Evolutionary conservation across 2,888 invertebrate species (phyloP).

Genomic region (Celastrina argiolus): DNA sequence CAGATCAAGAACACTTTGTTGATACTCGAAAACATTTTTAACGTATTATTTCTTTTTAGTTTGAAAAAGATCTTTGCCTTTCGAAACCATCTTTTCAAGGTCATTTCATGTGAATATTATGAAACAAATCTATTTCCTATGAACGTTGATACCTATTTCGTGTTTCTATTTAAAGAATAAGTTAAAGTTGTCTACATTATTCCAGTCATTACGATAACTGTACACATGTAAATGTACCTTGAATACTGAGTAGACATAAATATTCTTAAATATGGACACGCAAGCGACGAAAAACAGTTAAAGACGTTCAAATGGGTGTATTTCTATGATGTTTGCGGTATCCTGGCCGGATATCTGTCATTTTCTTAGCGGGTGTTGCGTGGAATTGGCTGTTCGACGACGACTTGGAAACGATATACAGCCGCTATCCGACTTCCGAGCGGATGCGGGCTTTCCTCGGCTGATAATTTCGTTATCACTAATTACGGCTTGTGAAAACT

Average conservation of each 20-base stretch:
- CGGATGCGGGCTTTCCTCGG: slow-evolving; percentile 43
- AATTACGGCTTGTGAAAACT: slow-evolving; percentile 22
- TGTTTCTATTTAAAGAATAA: background rate
- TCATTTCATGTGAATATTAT: background rate
- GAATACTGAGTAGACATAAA: background rate
- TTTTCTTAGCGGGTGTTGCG: slow-evolving; percentile 32
- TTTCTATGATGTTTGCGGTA: slow-evolving; percentile 29
- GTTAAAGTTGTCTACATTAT: background rate
- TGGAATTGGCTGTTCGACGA: slow-evolving; percentile 42
- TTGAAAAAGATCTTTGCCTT: no score
- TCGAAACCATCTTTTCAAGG: no score
- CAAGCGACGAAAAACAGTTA: slow-evolving; percentile 22
- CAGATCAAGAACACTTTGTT: background rate
- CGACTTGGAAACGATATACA: slow-evolving; percentile 32
- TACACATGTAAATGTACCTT: background rate
- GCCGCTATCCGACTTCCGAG: slow-evolving; percentile 34
- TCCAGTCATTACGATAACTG: background rate
- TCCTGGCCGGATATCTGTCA: slow-evolving; percentile 35
- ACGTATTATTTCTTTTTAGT: background rate
- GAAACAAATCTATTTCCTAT: background rate
- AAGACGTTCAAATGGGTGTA: slow-evolving; percentile 14
- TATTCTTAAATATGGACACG: slow-evolving; percentile 11
- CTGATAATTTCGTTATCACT: slow-evolving; percentile 36
- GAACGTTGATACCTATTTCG: background rate
- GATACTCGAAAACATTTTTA: background rate